Percentiles rank a stretch among this genome's conserved stretches.
Evolutionary conservation across 1,140 invertebrate genomes (phyloP).

Genomic region (Macrobrachium rosenbergii): DNA sequence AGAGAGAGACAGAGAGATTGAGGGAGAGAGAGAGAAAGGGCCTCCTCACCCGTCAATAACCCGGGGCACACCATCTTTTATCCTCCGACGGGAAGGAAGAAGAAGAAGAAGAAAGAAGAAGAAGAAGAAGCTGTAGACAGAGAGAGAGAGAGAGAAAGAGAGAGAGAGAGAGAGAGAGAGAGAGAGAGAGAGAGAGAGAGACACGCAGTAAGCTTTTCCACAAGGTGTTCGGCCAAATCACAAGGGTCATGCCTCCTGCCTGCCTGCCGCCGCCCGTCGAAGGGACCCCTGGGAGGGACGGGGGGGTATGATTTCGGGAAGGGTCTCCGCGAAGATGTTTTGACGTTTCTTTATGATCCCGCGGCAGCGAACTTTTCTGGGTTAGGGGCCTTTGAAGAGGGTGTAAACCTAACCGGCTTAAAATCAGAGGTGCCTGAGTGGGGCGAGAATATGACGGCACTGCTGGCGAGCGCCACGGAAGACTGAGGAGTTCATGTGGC

Average conservation of each 20-base stretch:
- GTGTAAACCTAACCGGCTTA: conserved; percentile 42
- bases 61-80: too few relatives aligned
- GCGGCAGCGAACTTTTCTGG: conserved; percentile 32
- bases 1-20: too few relatives aligned
- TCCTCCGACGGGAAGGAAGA: neutral
- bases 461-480: neutral
- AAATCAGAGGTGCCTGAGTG: conserved; percentile 46
- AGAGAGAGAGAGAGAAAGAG: too few relatives aligned
- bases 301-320: neutral
- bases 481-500: neutral
- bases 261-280: too few relatives aligned
- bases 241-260: too few relatives aligned
- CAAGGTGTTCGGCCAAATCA: too few relatives aligned
- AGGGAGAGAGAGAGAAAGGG: neutral
- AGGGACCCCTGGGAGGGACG: too few relatives aligned
- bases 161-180: too few relatives aligned
- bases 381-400: conserved; percentile 40
- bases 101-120: neutral
- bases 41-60: neutral
- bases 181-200: too few relatives aligned
- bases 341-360: conserved; percentile 16
- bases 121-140: too few relatives aligned
- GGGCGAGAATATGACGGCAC: conserved; percentile 1
- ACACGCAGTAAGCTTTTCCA: neutral
- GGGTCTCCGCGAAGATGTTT: neutral